Conservation (phyloP, 2,888 invertebrate species). For the Chironomus riparius region DNA sequence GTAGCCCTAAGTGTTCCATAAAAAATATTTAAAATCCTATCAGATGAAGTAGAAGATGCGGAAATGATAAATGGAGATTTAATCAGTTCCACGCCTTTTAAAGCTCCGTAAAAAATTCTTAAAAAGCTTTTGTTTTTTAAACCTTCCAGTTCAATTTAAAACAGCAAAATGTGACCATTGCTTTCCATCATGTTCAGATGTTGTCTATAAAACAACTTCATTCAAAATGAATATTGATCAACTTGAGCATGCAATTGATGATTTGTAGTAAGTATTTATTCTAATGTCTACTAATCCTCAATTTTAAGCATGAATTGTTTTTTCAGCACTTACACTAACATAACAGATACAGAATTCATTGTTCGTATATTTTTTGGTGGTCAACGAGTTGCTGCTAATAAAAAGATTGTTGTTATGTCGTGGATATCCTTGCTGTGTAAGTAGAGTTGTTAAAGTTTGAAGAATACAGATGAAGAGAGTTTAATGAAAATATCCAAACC, state of each 20-base stretch:
- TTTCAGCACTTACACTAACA: constrained; percentile 27
- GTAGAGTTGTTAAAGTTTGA: no score
- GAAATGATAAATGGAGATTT: no score
- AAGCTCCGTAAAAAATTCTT: no score
- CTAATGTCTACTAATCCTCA: background rate
- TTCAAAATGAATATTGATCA: constrained; percentile 34
- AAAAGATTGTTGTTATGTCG: constrained; percentile 41
- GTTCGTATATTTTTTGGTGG: constrained; percentile 39
- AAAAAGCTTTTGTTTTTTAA: no score
- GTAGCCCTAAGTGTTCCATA: no score
- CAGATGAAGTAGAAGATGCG: no score
- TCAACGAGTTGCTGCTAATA: constrained; percentile 38
- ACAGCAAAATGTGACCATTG: constrained; percentile 38
- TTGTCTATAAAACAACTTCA: constrained; percentile 38
- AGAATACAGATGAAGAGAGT: no score
- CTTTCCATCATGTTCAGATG: constrained; percentile 41
- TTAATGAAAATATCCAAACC: no score
- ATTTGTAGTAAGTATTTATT: constrained; percentile 36
- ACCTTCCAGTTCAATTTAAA: constrained; percentile 37
- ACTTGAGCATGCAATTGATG: constrained; percentile 33
- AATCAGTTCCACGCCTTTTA: no score
- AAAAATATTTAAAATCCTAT: no score
- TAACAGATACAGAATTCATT: constrained; percentile 35
- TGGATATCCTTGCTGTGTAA: constrained; percentile 35
- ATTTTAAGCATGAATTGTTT: background rate